Percentiles rank a stretch among this genome's conserved stretches.
Conservation (phyloP, 53 echinoderm and acorn worm species). For the Echinarachnius parma region DNA sequence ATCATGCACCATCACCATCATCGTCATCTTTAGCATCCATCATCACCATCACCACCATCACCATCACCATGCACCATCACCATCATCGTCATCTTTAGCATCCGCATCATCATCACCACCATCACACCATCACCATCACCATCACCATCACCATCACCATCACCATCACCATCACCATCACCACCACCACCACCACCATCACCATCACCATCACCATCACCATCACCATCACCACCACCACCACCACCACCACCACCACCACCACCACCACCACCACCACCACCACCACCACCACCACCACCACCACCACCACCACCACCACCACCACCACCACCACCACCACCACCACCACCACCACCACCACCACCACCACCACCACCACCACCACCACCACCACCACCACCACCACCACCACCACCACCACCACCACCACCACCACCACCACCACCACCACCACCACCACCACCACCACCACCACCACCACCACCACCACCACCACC, state of each 20-base stretch:
- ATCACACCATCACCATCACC: no score
- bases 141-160: background rate
- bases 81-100: no score
- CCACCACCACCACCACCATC: slow-evolving; percentile 4
- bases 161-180: background rate
- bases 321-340: slow-evolving; percentile 6
- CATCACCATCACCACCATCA: no score
- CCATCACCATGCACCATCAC: no score
- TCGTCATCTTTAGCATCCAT: no score
- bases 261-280: slow-evolving; percentile 6
- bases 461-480: slow-evolving; percentile 6
- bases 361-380: slow-evolving; percentile 6
- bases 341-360: slow-evolving; percentile 6
- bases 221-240: slow-evolving; percentile 2
- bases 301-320: slow-evolving; percentile 6
- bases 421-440: slow-evolving; percentile 6
- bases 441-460: slow-evolving; percentile 6
- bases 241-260: slow-evolving; percentile 6
- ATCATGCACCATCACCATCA: no score
- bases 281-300: slow-evolving; percentile 6
- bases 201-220: background rate
- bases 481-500: slow-evolving; percentile 6
- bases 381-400: slow-evolving; percentile 6
- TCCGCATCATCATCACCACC: no score
- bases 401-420: slow-evolving; percentile 6